phyloP scores from a whole-genome alignment of 2,113 vertebrate species.

The Mixornis gularis region DNA sequence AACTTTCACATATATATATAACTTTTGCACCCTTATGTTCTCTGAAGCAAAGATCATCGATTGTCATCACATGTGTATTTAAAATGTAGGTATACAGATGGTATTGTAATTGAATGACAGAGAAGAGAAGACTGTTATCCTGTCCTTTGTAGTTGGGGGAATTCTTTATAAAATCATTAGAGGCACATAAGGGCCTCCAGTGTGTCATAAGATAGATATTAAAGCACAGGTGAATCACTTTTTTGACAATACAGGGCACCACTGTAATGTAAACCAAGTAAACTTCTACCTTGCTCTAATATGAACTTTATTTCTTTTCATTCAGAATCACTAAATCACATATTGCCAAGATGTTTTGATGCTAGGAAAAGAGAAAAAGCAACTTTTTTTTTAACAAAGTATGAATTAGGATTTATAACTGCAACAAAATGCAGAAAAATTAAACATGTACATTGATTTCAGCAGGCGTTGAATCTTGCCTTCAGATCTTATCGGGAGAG shows the following conservation, averaged over 20 bases:
- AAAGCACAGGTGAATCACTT: not conserved
- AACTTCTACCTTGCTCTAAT: not conserved
- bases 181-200: not conserved
- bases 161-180: not conserved
- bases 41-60: not conserved
- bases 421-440: not conserved
- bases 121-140: not conserved
- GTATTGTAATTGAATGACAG: not conserved
- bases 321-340: not conserved
- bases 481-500: not conserved
- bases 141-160: not conserved
- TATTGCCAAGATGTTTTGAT: not conserved
- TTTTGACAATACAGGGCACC: not conserved
- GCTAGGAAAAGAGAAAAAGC: not conserved
- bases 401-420: not conserved
- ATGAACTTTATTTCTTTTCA: not conserved
- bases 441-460: not conserved
- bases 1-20: not conserved
- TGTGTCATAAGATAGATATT: not conserved
- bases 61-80: not conserved
- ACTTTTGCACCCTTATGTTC: not conserved
- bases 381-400: not conserved
- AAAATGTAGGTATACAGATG: not conserved
- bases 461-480: not conserved
- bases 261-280: not conserved